These are phyloP conservation scores for Acanthopleura granulata DNA, from an alignment of 2,888 invertebrate species.

Conservation along the genomic window DNA sequence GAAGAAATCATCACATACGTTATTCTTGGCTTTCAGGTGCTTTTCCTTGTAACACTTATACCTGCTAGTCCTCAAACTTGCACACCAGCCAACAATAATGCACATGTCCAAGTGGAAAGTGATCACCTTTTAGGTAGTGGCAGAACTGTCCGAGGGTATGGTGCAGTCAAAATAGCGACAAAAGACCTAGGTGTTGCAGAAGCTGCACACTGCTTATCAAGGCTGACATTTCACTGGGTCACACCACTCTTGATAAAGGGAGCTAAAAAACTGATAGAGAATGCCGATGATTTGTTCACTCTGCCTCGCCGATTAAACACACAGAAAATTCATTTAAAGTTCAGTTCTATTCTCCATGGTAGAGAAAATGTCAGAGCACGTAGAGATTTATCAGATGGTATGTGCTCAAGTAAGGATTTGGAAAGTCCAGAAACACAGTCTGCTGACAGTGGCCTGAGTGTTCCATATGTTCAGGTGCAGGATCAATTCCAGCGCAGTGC, in stretches of 20 bases:
- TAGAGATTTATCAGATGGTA: neutral
- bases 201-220: conserved; percentile 80
- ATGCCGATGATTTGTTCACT: conserved; percentile 66
- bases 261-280: conserved; percentile 72
- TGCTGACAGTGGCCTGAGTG: neutral
- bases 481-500: neutral
- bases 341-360: conserved; percentile 32
- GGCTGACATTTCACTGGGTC: conserved; percentile 90
- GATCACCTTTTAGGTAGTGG: neutral
- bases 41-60: conserved; percentile 81
- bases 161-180: conserved; percentile 11
- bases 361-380: neutral
- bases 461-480: neutral
- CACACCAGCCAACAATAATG: conserved; percentile 34
- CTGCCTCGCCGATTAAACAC: conserved; percentile 60
- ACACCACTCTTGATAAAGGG: conserved; percentile 79
- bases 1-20: conserved; percentile 54
- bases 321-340: conserved; percentile 44
- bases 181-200: conserved; percentile 70
- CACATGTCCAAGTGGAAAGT: neutral
- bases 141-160: neutral
- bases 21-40: conserved; percentile 73
- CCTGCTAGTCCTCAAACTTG: conserved; percentile 68
- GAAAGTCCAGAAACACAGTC: neutral
- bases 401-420: neutral